phyloP scores from a whole-genome alignment of 2,888 invertebrate genomes.

The Drosophila suboccidentalis region DNA sequence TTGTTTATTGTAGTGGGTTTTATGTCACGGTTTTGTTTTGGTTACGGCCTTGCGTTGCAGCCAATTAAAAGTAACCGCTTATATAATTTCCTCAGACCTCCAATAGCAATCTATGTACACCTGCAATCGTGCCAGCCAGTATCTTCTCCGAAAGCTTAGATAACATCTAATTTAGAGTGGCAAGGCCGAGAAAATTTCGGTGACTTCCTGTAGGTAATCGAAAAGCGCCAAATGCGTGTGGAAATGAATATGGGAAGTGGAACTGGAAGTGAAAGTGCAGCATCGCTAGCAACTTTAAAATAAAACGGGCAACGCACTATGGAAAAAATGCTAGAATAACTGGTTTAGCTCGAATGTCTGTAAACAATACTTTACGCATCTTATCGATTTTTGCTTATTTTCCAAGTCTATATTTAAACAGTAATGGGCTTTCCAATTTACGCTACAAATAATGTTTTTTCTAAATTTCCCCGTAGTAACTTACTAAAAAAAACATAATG shows the following conservation, averaged over 20 bases:
- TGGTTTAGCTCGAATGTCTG: too few relatives aligned
- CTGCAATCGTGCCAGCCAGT: conserved; percentile 1
- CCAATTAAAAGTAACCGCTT: conserved; percentile 71
- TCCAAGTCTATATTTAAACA: too few relatives aligned
- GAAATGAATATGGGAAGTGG: conserved; percentile 41
- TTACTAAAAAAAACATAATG: too few relatives aligned
- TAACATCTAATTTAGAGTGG: conserved; percentile 19
- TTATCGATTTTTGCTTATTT: too few relatives aligned
- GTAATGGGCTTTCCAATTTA: too few relatives aligned
- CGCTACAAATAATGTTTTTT: too few relatives aligned
- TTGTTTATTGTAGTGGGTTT: conserved; percentile 25
- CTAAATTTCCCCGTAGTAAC: too few relatives aligned
- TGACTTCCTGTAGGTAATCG: conserved; percentile 64
- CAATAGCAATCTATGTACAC: conserved; percentile 11
- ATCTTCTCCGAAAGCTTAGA: conserved; percentile 51
- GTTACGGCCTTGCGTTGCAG: conserved; percentile 63
- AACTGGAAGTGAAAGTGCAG: conserved; percentile 51
- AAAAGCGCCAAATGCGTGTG: conserved; percentile 60
- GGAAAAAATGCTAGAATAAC: too few relatives aligned
- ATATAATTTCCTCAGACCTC: conserved; percentile 62
- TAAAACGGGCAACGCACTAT: not conserved
- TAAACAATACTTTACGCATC: too few relatives aligned
- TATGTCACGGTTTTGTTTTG: conserved; percentile 65
- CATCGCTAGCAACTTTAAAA: conserved; percentile 17
- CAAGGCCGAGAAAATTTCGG: conserved; percentile 37